Evolutionary conservation across 2,797 vertebrate genomes (phyloP).

Genomic region (Tympanoctomys barrerae): DNA sequence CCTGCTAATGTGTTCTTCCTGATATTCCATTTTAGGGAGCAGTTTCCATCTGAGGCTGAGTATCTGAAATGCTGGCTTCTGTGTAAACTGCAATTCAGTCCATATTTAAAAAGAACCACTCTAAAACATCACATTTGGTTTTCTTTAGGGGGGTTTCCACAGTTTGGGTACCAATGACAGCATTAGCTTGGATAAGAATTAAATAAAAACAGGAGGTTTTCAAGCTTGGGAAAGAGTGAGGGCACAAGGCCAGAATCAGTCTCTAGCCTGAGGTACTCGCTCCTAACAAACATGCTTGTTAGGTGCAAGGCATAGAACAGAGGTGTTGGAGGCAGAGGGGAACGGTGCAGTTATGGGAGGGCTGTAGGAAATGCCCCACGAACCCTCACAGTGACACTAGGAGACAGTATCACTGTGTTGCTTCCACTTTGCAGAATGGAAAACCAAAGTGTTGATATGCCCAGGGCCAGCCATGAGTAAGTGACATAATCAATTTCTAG

Average conservation of each 20-base stretch:
- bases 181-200: background rate
- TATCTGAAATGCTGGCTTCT: background rate
- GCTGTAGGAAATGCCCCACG: no score
- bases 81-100: background rate
- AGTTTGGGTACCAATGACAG: background rate
- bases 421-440: background rate
- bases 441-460: background rate
- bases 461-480: background rate
- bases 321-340: background rate
- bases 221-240: background rate
- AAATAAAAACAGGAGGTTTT: background rate
- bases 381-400: background rate
- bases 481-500: background rate
- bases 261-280: background rate
- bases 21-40: background rate
- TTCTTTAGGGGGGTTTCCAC: background rate
- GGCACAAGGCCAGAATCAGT: background rate
- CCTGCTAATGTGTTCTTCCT: background rate
- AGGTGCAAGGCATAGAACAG: background rate
- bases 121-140: background rate
- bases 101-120: background rate
- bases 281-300: background rate
- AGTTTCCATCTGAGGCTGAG: background rate
- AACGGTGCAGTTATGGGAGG: background rate
- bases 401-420: no score